phyloP scores from a whole-genome alignment of 1,140 invertebrate species.

The Drosophila gunungcola region DNA sequence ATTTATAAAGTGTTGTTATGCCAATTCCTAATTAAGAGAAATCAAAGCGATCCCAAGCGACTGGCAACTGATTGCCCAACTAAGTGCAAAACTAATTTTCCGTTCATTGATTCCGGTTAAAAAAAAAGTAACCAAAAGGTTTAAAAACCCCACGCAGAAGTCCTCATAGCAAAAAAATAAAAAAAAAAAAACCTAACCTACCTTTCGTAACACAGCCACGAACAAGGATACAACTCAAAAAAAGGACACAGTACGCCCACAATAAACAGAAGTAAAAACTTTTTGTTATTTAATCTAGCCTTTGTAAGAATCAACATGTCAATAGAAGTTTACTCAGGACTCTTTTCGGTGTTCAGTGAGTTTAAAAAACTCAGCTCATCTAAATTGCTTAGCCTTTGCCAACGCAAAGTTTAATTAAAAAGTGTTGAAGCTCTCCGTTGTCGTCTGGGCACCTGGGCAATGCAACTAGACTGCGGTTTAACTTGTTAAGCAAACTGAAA shows the following conservation, averaged over 20 bases:
- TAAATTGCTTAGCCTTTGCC: slow-evolving; percentile 16
- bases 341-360: background rate
- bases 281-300: slow-evolving; percentile 36
- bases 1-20: background rate
- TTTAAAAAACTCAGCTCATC: background rate
- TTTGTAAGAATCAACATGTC: slow-evolving; percentile 29
- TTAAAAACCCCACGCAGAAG: slow-evolving; percentile 2
- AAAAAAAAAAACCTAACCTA: background rate
- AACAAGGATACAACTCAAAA: slow-evolving; percentile 15
- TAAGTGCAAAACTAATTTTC: slow-evolving; percentile 47
- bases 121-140: slow-evolving; percentile 1
- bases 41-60: background rate
- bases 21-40: too few relatives aligned
- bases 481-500: slow-evolving; percentile 11
- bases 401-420: slow-evolving; percentile 28
- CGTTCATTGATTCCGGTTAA: slow-evolving; percentile 31
- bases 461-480: slow-evolving; percentile 14
- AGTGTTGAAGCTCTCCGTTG: slow-evolving; percentile 1
- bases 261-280: slow-evolving; percentile 33
- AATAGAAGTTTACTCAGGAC: slow-evolving; percentile 20
- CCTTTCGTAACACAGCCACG: slow-evolving; percentile 9
- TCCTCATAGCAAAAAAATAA: slow-evolving; percentile 18
- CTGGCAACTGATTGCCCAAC: background rate
- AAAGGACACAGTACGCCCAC: slow-evolving; percentile 7
- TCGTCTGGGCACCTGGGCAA: slow-evolving; percentile 3